phyloP scores from a whole-genome alignment of 23 tunicate genomes.

The Halocynthia roretzi region DNA sequence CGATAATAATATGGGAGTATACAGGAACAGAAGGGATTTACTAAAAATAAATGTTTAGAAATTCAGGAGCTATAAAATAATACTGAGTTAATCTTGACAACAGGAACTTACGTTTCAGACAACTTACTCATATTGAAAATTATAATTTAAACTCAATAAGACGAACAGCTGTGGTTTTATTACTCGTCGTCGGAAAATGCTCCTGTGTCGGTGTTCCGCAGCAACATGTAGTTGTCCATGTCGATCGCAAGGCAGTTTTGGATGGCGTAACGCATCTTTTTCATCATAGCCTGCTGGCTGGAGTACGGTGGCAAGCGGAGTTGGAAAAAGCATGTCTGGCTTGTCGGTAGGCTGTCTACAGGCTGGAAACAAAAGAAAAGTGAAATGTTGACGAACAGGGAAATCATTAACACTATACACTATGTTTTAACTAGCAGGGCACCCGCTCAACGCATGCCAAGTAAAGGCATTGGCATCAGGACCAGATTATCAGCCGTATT shows the following conservation, averaged over 20 bases:
- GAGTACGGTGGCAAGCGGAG: slow-evolving; percentile 79
- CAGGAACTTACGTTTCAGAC: no score
- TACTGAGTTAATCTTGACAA: no score
- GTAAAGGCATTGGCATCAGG: no score
- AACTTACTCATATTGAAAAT: no score
- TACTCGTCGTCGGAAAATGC: slow-evolving; percentile 32
- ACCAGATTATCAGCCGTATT: no score
- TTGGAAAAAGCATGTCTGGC: slow-evolving; percentile 87
- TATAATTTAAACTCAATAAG: no score
- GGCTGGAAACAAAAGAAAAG: slow-evolving; percentile 28
- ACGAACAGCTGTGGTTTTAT: background rate
- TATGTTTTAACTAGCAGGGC: no score
- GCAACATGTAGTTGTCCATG: slow-evolving; percentile 96
- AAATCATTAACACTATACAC: background rate
- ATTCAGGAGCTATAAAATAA: no score
- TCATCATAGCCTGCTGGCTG: slow-evolving; percentile 60
- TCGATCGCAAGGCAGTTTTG: slow-evolving; percentile 91
- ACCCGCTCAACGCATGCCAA: no score
- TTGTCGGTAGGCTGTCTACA: slow-evolving; percentile 62
- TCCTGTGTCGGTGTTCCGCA: slow-evolving; percentile 59
- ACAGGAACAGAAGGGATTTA: no score
- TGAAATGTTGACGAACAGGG: background rate
- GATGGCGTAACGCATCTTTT: slow-evolving; percentile 79
- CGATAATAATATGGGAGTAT: no score
- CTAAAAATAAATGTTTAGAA: no score